Evolutionary conservation across 2,888 invertebrate species (phyloP), one percentile per base, ranked within the genome.

Genomic region (Drosophila robusta): DNA sequence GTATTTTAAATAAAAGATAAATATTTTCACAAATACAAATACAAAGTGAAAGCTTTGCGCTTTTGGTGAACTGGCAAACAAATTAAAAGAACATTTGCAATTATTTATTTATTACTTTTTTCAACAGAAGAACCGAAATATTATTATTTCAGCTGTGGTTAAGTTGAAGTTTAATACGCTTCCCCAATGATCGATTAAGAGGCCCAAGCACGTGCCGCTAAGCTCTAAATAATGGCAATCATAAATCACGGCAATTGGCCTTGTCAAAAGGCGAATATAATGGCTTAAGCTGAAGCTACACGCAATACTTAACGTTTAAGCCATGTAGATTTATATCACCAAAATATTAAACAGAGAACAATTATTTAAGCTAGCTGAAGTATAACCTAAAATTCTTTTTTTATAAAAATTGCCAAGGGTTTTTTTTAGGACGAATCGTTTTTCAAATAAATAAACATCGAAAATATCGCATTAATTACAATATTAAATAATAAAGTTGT

Each of bases 241-340:
- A 82, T 82, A 82, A 82, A 82, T 82, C 84, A 82, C 68, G 47
- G 66, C 51, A 71, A 66, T 75, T 79, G 68, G 70, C 69, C 81
- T 70, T 84, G 84, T 82, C 84, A 82, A 51, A 77, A 71, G 62
- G 65, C 65, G 44, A 76, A 76, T 60, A 67, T 62, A 80, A 82
- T 79, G 38, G 71, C 69, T 72, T 61, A 75, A 71, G 77, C 60
- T 54, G 51, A 49, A 65, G 46, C 51, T 64, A 79, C 81, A 82
- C 83, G 80, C 80, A 82, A 80, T 75, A 62, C 57, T 58, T 56
- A 36, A 16, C 50, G 42, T 16, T 64, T 39, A 24, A 52, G 42
- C 38, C 34, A 39, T 14, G 26, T 51, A 11, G 42, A 36, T 38
- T 45, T 41, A 36, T 12, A 38, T 29, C 26, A 42, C 34, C 26